These are phyloP conservation scores for Zosterops pallidus DNA, from an alignment of 2,113 vertebrate species.

Conservation along the genomic window DNA sequence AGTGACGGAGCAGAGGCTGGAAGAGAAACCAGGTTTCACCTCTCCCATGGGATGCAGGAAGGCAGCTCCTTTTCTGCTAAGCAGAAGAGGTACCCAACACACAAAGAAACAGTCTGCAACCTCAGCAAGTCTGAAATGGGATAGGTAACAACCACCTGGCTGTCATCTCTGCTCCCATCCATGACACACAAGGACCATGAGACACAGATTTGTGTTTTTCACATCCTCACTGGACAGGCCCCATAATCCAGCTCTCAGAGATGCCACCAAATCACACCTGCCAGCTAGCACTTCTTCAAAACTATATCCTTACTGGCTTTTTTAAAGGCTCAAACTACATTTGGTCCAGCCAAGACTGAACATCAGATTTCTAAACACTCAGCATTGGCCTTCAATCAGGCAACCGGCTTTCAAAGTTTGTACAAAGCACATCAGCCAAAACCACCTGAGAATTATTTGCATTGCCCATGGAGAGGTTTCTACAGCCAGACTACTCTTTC, in stretches of 20 bases:
- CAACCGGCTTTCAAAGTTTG: not conserved
- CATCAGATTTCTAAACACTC: not conserved
- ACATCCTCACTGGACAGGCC: no score
- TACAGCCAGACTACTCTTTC: not conserved
- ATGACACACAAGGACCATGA: accelerated
- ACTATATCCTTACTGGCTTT: not conserved
- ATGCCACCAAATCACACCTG: not conserved
- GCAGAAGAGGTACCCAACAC: not conserved
- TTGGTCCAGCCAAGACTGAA: not conserved
- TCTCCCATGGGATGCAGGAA: not conserved
- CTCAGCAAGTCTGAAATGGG: not conserved
- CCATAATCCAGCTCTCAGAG: not conserved
- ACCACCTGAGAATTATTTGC: not conserved
- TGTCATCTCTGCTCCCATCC: not conserved
- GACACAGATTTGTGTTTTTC: not conserved
- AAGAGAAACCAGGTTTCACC: not conserved
- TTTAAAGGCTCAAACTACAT: not conserved
- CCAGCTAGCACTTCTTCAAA: not conserved
- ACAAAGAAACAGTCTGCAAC: not conserved
- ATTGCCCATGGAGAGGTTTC: not conserved
- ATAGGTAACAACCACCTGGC: not conserved
- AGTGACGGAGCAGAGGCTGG: not conserved
- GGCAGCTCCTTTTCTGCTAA: not conserved
- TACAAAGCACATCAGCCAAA: not conserved
- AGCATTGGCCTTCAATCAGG: not conserved